Evolutionary conservation across 2,888 invertebrate genomes (phyloP), one percentile per base, ranked within the genome.

Genomic region (Idaea dimidiata): DNA sequence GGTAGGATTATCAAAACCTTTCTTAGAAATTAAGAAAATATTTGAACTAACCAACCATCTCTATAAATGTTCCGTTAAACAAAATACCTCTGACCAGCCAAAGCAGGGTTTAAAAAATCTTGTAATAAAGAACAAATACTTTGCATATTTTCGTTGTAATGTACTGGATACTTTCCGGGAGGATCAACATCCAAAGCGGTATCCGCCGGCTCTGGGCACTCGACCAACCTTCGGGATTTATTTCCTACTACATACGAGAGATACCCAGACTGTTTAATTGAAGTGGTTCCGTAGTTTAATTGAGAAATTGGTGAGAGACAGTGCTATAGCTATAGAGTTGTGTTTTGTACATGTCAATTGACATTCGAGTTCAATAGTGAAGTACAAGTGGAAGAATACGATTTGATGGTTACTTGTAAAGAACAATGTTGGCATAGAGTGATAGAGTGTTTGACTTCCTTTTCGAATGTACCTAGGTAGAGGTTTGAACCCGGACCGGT

Each of bases 221-320:
- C 59, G 60, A 69, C 69, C 69, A 69, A 66, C 58, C 66, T 43
- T 33, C 66, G 57, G 59, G 61, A 69, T 69, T 69, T 69, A 69
- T 65, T 62, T 62, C 64, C 59, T 56, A 62, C 58, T 64, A 24
- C 43, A 61, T 61, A 62, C n/a, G 24, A 17, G 61, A 60, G 17
- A 54, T 32, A 24, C 10, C 1, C 16, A 53, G 18, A 59, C n/a
- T 53, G 32, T 8, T 56, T 31, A 32, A 43, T 33, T 32, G 55
- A 16, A 33, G 64, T 66, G 43, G 43, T 43, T 43, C 43, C 14
- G 43, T 43, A 43, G 43, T 43, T 43, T 43, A 43, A 43, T 43
- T 43, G 43, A 43, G 43, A 8, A 43, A 43, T 10, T 43, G 10
- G 43, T 14, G 43, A 43, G 43, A 43, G 43, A 14, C 43, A 4